Percentiles rank a stretch among this genome's conserved stretches.
These are phyloP conservation scores for Cremastobaeus sp. DNA, from an alignment of 2,888 invertebrate species.

Conservation along the genomic window DNA sequence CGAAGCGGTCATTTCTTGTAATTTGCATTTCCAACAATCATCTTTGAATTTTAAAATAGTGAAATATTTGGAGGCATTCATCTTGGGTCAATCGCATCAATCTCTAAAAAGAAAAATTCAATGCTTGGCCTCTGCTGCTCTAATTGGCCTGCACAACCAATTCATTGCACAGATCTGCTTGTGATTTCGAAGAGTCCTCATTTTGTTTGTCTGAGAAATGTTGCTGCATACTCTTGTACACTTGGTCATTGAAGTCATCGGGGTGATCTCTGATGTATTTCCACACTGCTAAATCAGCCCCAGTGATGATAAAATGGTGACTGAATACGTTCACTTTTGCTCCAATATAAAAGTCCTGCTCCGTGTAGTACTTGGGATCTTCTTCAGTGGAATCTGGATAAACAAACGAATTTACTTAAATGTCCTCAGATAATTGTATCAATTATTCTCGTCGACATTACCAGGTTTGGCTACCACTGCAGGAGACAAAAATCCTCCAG, in stretches of 20 bases:
- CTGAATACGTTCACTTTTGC: constrained; percentile 85
- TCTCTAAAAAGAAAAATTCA: too few relatives aligned
- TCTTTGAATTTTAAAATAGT: too few relatives aligned
- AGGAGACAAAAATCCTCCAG: constrained; percentile 86
- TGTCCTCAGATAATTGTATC: neutral
- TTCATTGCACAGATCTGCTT: neutral
- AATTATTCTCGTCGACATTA: neutral
- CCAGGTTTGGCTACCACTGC: constrained; percentile 85
- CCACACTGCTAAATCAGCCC: constrained; percentile 88
- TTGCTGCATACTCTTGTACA: constrained; percentile 84
- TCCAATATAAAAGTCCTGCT: constrained; percentile 89
- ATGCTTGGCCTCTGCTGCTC: too few relatives aligned
- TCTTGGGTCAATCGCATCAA: too few relatives aligned
- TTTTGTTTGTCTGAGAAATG: constrained; percentile 81
- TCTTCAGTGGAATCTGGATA: constrained; percentile 80
- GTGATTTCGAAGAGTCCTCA: too few relatives aligned
- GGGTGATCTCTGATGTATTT: constrained; percentile 86
- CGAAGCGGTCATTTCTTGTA: too few relatives aligned
- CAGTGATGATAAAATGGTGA: constrained; percentile 87
- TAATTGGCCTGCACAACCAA: neutral
- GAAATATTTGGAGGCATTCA: too few relatives aligned
- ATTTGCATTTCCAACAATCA: too few relatives aligned
- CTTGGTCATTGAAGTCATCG: constrained; percentile 84
- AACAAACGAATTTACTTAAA: neutral
- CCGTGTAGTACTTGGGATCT: constrained; percentile 87